A percentile compares a stretch with the other conserved stretches of the same genome.
Evolutionary conservation across 2,113 vertebrate species (phyloP).

Genomic region (Excalfactoria chinensis): DNA sequence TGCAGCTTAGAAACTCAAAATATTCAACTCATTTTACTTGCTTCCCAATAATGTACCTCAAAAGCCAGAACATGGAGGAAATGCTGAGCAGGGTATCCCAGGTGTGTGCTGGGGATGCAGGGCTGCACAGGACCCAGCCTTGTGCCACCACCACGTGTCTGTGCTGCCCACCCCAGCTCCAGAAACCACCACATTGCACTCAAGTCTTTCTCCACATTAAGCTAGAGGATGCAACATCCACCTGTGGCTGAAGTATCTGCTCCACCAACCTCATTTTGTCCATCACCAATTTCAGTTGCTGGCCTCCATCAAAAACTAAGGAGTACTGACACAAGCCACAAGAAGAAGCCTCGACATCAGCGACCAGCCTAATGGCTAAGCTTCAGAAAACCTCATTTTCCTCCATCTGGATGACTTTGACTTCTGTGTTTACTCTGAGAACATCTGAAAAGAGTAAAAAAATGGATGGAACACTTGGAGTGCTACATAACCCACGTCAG

Average conservation of each 20-base stretch:
- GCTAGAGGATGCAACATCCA: too few species aligned
- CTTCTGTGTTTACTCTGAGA: background rate
- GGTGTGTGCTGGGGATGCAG: background rate
- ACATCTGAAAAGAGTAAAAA: background rate
- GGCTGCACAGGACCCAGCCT: background rate
- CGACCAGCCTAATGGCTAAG: background rate
- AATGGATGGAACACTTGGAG: background rate
- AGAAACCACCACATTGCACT: background rate
- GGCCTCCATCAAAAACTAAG: background rate
- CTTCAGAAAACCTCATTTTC: background rate
- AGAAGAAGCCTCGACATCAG: background rate
- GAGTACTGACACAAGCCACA: background rate
- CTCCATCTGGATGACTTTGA: background rate
- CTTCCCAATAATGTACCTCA: background rate
- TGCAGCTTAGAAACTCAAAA: background rate
- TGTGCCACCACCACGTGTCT: too few species aligned
- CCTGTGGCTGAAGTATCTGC: background rate
- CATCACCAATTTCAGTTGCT: background rate
- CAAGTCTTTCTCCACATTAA: background rate
- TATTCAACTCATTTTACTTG: background rate
- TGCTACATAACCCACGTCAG: fast-evolving
- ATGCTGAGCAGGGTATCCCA: too few species aligned
- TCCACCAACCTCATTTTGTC: background rate
- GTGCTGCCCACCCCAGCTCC: background rate
- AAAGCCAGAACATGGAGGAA: background rate